Evolutionary conservation across 2,797 vertebrate species (phyloP), one percentile per base, ranked within the genome.

Genomic region (Polyboroides typus): DNA sequence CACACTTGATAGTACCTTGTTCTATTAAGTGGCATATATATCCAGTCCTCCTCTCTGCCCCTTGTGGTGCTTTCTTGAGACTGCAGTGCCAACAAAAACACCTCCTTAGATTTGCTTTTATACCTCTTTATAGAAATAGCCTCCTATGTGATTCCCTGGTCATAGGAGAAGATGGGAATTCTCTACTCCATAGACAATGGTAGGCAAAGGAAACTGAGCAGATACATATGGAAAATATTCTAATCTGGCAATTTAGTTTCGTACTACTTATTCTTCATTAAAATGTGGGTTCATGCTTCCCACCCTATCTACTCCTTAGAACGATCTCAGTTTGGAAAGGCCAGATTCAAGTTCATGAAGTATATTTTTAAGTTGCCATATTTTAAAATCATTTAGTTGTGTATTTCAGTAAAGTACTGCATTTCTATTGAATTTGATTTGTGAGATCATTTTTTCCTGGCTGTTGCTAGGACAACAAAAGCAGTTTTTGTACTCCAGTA

Each of bases 401-500:
- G 71, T 92, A 90, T 97, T 96, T 96, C 90, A 90, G 68, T 96
- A 81, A 94, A 94, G 72, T 81, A 63, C 58, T 94, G 70, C 86
- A 90, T 97, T 97, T 97, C 92, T 85, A 95, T 96, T 97, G 86
- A 58, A 63, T 97, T 96, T 97, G 68, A 94, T 97, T 95, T 94
- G 86, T 27, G 96, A 89, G 81, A 96, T 91, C 91, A 83, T 87
- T 92, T 94, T 83, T 22, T 40, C 59, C 71, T 95, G 97, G 86
- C 96, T 98, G 98, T 98, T 98, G 97, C 98, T 96, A 98, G 83
- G 98, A 98, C 98, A 98, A 98, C 98, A 97, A 86, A 95, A 47
- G 56, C 89, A 76, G 47, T 26, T 91, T 66, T 86, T 96, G 67
- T 95, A 96, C 73, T 74, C 80, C 56, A 15, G 18, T 94, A 88